A percentile compares a stretch with the other conserved stretches of the same genome.
Evolutionary conservation across 2,113 vertebrate genomes (phyloP).

Genomic region (Xiphophorus hellerii): DNA sequence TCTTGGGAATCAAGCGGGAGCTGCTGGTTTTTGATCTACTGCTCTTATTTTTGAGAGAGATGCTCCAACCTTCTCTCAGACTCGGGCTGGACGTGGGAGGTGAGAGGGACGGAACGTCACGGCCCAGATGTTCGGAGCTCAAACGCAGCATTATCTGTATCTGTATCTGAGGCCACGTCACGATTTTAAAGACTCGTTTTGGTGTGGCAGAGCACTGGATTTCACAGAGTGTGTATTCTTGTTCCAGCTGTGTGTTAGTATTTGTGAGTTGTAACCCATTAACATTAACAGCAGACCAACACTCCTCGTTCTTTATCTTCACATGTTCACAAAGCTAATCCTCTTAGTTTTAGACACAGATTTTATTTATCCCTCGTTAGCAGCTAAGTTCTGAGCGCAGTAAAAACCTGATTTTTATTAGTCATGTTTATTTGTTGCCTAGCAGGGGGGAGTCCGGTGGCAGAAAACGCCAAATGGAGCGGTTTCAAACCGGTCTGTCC

Average conservation of each 20-base stretch:
- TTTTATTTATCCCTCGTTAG: slow-evolving; percentile 48
- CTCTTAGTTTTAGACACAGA: slow-evolving; percentile 1
- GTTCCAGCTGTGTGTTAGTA: neutral
- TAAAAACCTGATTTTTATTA: slow-evolving; percentile 44
- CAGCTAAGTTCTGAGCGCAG: slow-evolving; percentile 37
- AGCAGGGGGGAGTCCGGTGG: neutral
- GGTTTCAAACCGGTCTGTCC: slow-evolving; percentile 42
- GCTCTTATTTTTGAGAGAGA: slow-evolving; percentile 50
- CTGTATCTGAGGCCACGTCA: slow-evolving; percentile 28
- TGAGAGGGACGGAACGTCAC: slow-evolving; percentile 21
- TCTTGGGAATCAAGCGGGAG: slow-evolving; percentile 46
- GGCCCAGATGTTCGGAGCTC: slow-evolving; percentile 29
- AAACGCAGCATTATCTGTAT: slow-evolving; percentile 23
- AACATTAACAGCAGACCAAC: neutral
- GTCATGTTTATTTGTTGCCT: slow-evolving; percentile 39
- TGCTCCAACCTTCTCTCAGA: slow-evolving; percentile 38
- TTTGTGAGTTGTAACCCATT: neutral
- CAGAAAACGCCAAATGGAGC: slow-evolving; percentile 36
- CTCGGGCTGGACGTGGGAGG: slow-evolving; percentile 1
- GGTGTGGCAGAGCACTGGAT: neutral
- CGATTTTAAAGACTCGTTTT: neutral
- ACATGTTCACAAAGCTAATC: neutral
- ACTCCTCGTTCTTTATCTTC: neutral
- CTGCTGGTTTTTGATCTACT: slow-evolving; percentile 56
- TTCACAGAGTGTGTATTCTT: neutral